Base-by-base conservation (phyloP, 2,113 vertebrate species). In the Anser cygnoides region DNA sequence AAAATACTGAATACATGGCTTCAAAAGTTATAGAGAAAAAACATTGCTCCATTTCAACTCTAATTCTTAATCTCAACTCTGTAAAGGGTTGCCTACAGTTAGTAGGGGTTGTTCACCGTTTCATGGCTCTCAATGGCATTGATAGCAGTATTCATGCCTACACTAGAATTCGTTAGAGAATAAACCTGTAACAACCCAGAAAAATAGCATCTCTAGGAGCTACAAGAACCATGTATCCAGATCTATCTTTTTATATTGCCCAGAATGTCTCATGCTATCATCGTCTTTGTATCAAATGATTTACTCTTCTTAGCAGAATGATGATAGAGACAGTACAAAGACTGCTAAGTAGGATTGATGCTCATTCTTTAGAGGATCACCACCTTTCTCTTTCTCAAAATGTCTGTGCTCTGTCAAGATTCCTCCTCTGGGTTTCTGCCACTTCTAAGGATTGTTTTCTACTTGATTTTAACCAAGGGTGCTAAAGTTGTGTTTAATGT, bases 41-140 rank as follows among this genome's bases (percentile, higher is more conserved):
- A 41, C 15, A 25, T 5, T 31, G 16, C 19, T 74, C 21, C 0
- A 1, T 68, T 73, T 86, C 55, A 41, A 5, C 31, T 52, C 6
- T 10, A 2, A 22, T 67, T 23, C 15, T 71, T 90, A 78, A 43
- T 65, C 18, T 41, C 61, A 74, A 0, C 10, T 1, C 18, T 50
- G 0, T 8, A 57, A 20, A 72, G 58, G 11, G 6, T 2, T 72
- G n/a, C 29, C 59, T 77, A 31, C 39, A 76, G 5, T 15, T 52
- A 58, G 23, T 0, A 49, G 14, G 21, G 5, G 4, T 4, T 86
- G 13, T 22, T 50, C 25, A 33, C 0, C 16, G 1, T 31, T 63
- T 31, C 62, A 15, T 10, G 33, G 8, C 19, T 90, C 39, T 43
- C 49, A 7, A 9, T 1, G 0, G 4, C 18, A 44, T 3, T 26